Conservation (phyloP, 2,888 invertebrate genomes). For the Thyatira batis region DNA sequence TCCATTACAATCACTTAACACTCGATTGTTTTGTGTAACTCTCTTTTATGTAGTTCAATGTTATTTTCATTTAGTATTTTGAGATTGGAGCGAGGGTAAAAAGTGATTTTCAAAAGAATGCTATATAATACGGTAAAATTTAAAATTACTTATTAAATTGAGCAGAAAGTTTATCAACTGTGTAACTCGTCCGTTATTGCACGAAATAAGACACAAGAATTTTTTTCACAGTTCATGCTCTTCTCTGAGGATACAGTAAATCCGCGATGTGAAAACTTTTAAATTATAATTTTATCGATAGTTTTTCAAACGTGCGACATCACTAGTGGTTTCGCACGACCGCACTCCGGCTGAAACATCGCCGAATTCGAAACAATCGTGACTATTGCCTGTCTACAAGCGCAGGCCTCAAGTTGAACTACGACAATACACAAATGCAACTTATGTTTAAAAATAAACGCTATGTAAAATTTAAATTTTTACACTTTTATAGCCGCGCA, state of each 20-base stretch:
- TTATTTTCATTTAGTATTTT: not conserved
- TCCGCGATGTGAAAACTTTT: too few relatives aligned
- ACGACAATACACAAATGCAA: not conserved
- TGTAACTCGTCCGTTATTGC: too few relatives aligned
- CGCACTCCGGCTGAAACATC: slow-evolving; percentile 22
- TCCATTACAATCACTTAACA: not conserved
- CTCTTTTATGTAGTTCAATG: not conserved
- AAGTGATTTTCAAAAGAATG: too few relatives aligned
- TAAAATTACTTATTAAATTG: too few relatives aligned
- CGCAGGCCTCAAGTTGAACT: not conserved
- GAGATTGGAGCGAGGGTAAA: not conserved
- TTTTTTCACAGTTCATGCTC: too few relatives aligned
- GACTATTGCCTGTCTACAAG: slow-evolving; percentile 8
- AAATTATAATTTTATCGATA: too few relatives aligned
- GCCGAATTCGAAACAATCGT: slow-evolving; percentile 20
- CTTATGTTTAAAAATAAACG: not conserved
- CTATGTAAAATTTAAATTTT: not conserved
- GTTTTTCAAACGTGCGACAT: not conserved
- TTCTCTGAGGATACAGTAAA: too few relatives aligned
- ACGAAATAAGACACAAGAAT: too few relatives aligned
- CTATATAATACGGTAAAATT: too few relatives aligned
- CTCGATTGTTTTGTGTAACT: not conserved
- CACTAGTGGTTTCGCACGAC: slow-evolving; percentile 25
- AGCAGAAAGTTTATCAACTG: too few relatives aligned
- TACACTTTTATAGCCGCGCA: not conserved